A percentile compares a stretch with the other conserved stretches of the same genome.
Evolutionary conservation across 2,888 invertebrate species (phyloP).

Genomic region (Noctua janthina): DNA sequence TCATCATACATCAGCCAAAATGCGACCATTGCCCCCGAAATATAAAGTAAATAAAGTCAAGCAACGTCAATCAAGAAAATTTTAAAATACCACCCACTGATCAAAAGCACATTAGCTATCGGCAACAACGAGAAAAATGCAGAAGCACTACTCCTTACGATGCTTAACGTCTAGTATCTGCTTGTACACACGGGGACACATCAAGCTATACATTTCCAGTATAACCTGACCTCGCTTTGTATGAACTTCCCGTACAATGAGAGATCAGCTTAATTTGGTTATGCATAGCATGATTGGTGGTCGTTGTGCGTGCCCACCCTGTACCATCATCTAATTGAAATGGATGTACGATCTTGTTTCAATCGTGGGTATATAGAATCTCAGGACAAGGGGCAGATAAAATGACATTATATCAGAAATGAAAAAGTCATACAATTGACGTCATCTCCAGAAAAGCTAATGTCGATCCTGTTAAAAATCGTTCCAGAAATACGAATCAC

Average conservation of each 20-base stretch:
- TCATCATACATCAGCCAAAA: constrained; percentile 66
- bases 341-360: neutral
- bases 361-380: neutral
- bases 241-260: neutral
- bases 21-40: constrained; percentile 66
- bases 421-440: neutral
- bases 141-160: constrained; percentile 43
- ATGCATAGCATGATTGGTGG: too few species aligned
- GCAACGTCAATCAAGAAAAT: constrained; percentile 69
- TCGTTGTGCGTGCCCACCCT: neutral
- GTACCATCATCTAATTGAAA: neutral
- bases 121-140: constrained; percentile 35
- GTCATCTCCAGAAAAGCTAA: neutral
- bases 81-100: constrained; percentile 71
- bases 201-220: too few species aligned
- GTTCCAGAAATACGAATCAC: neutral
- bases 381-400: neutral
- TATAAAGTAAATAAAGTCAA: constrained; percentile 66
- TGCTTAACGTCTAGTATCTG: neutral
- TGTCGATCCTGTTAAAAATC: neutral
- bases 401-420: neutral
- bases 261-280: too few species aligned
- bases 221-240: too few species aligned
- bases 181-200: too few species aligned
- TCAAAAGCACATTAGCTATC: constrained; percentile 72